Base-by-base conservation (phyloP, 2,888 invertebrate genomes). In the Drosophila siamana region DNA sequence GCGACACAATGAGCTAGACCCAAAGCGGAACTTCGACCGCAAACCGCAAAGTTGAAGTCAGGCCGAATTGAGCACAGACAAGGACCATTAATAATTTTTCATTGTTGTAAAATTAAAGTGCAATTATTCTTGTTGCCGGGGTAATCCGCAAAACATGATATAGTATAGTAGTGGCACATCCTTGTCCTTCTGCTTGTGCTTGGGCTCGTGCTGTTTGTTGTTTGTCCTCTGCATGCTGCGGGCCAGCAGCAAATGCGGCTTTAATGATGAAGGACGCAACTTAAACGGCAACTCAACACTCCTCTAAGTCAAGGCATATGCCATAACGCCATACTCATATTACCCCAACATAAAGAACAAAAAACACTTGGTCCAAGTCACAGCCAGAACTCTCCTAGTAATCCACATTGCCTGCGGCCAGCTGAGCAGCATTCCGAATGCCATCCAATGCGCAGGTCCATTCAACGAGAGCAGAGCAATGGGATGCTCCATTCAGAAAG, bases 101-200 rank as follows among this genome's bases (percentile, higher is more conserved):
- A 74, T 73, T 73, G 75, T 77, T 75, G 66, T 75, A 74, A 82
- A 82, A 82, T 82, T 78, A 82, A 79, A 80, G 81, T 74, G 69
- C 74, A 78, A 78, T 79, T 78, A 75, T 78, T 78, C 79, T 75
- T 69, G 65, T 69, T 78, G 66, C 63, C 62, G 63, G 72, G 65
- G 61, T 79, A 79, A 78, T 78, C 78, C 78, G 76, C 79, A 78
- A 69, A 75, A 78, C 79, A 79, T 78, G 78, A 78, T 79, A 79
- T 59, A 79, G 33, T 33, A 33, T 11, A 33, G 33, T 33, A 33
- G 62, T 61, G 80, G 72, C 62, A 36, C 57, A 72, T 61, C 62
- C 56, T n/a, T n/a, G 33, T 33, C n/a, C 19, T n/a, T n/a, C n/a
- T 19, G 44, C 26, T 24, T 4, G 9, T 70, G 59, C 54, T 36